Conservation (phyloP, 2,113 vertebrate species). For the Triplophysa dalaica region DNA sequence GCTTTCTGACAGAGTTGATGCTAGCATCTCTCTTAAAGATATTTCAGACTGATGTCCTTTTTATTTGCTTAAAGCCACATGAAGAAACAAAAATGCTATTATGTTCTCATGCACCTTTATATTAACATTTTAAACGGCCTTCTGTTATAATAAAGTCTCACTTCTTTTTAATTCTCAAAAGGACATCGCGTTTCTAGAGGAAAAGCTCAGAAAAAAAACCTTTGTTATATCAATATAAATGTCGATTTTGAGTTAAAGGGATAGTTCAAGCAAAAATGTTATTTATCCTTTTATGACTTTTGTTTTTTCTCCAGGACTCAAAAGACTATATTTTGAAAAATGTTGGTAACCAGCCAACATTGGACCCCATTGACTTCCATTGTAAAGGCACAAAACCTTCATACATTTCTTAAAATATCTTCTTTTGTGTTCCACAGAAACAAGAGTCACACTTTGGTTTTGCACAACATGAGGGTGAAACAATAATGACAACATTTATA, state of each 20-base stretch:
- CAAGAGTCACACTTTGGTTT: too few species aligned
- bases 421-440: too few species aligned
- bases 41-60: background rate
- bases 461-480: too few species aligned
- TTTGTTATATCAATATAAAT: conserved; percentile 50
- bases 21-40: conserved; percentile 16
- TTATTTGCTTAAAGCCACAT: background rate
- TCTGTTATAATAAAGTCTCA: background rate
- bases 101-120: background rate
- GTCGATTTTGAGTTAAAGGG: conserved; percentile 64
- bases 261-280: background rate
- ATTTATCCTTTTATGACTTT: too few species aligned
- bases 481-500: too few species aligned
- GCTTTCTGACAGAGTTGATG: conserved; percentile 25
- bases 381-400: too few species aligned
- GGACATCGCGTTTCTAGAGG: background rate
- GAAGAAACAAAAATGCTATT: background rate
- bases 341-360: too few species aligned
- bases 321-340: too few species aligned
- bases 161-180: conserved; percentile 2
- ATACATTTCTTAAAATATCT: too few species aligned
- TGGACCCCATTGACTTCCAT: too few species aligned
- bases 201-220: background rate
- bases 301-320: too few species aligned
- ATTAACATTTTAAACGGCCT: background rate